These are phyloP conservation scores for Todiramphus chloris DNA, from an alignment of 2,113 vertebrate genomes.

Conservation along the genomic window DNA sequence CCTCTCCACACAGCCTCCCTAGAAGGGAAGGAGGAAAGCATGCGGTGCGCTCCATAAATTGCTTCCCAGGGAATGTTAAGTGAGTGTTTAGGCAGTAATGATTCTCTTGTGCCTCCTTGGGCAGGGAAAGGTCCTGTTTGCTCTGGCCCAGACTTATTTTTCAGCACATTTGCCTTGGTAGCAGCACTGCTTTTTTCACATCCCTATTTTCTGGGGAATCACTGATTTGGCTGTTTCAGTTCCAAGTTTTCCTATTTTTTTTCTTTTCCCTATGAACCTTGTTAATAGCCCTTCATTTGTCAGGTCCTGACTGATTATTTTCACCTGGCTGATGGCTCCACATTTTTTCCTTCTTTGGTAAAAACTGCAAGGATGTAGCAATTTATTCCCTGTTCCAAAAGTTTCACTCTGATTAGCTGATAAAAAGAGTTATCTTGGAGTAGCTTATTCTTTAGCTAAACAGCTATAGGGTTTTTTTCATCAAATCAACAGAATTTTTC, in stretches of 20 bases:
- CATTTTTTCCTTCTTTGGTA: constrained; percentile 15
- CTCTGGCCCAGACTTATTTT: background rate
- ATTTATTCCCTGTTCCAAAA: background rate
- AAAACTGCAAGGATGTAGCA: background rate
- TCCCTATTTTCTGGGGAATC: background rate
- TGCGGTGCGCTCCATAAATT: background rate
- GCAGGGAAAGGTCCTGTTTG: background rate
- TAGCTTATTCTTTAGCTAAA: background rate
- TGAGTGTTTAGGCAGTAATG: background rate
- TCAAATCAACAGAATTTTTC: background rate
- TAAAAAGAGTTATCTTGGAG: background rate
- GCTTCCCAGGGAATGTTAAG: background rate
- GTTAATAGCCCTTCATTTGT: background rate
- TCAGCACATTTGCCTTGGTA: background rate
- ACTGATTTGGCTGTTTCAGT: constrained; percentile 1
- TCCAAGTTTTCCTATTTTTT: constrained; percentile 3
- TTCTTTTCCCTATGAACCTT: background rate
- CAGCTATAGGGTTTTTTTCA: background rate
- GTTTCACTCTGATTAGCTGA: background rate
- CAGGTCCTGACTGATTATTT: background rate
- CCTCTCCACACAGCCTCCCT: background rate
- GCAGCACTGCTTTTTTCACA: background rate
- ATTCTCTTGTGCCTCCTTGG: background rate
- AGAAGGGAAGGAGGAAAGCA: constrained; percentile 12
- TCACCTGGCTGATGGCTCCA: background rate